Percentiles rank a stretch among this genome's conserved stretches.
Conservation (phyloP, 2,113 vertebrate species). For the Antigone vipio region DNA sequence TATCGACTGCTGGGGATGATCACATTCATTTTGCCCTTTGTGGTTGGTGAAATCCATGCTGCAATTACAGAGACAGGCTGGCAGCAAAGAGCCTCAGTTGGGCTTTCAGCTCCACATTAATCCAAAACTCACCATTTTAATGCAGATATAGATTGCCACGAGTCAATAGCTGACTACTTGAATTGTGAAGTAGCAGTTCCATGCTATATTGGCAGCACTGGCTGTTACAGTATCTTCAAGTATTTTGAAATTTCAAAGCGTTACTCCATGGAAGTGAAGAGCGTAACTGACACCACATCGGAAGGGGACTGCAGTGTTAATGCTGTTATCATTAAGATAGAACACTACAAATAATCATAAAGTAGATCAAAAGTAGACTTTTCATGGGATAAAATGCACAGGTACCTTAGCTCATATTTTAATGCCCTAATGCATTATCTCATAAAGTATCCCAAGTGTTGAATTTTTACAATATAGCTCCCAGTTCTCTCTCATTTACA, state of each 20-base stretch:
- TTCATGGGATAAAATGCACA: background rate
- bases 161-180: slow-evolving; percentile 84
- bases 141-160: slow-evolving; percentile 84
- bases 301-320: slow-evolving; percentile 15
- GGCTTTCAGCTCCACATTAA: slow-evolving; percentile 86
- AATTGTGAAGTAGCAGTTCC: slow-evolving; percentile 78
- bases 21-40: slow-evolving; percentile 85
- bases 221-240: slow-evolving; percentile 70
- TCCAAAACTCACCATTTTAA: slow-evolving; percentile 84
- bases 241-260: slow-evolving; percentile 74
- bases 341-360: background rate
- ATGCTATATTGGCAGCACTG: slow-evolving; percentile 66
- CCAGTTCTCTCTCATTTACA: background rate
- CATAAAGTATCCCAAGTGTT: background rate
- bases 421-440: background rate
- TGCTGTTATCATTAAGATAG: slow-evolving; percentile 38
- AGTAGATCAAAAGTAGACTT: background rate
- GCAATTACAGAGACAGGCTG: slow-evolving; percentile 84
- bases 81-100: slow-evolving; percentile 82
- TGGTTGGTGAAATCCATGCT: slow-evolving; percentile 86
- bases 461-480: background rate
- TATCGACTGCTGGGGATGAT: slow-evolving; percentile 81
- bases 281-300: slow-evolving; percentile 17
- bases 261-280: slow-evolving; percentile 53
- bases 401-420: background rate